A percentile compares a stretch with the other conserved stretches of the same genome.
Conservation (phyloP, 2,888 invertebrate genomes). For the Candidula unifasciata region DNA sequence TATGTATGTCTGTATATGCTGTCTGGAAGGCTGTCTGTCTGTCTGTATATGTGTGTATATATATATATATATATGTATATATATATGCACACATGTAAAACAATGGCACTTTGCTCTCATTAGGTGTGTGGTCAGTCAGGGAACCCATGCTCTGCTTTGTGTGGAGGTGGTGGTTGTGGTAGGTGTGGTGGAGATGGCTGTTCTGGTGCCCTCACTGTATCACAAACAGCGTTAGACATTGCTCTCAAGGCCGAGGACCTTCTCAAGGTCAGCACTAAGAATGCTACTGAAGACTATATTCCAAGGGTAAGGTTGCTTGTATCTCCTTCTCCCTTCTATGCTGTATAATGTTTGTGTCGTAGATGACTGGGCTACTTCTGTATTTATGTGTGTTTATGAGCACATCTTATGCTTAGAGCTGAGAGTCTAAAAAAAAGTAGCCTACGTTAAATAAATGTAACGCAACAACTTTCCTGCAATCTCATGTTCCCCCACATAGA, state of each 20-base stretch:
- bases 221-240: constrained; percentile 90
- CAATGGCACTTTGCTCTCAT: background rate
- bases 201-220: constrained; percentile 92
- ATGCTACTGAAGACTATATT: constrained; percentile 87
- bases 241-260: constrained; percentile 90
- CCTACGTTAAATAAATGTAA: too few relatives aligned
- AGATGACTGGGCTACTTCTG: too few relatives aligned
- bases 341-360: too few relatives aligned
- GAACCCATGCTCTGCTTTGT: constrained; percentile 91
- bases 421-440: too few relatives aligned
- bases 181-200: constrained; percentile 93
- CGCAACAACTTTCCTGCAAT: too few relatives aligned
- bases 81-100: background rate
- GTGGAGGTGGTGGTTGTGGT: constrained; percentile 97
- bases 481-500: too few relatives aligned
- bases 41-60: too few relatives aligned
- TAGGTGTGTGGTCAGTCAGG: constrained; percentile 88
- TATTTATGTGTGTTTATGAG: too few relatives aligned
- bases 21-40: too few relatives aligned
- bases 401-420: too few relatives aligned
- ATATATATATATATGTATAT: too few relatives aligned
- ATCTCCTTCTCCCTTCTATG: background rate
- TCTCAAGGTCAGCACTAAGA: constrained; percentile 88
- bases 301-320: constrained; percentile 80
- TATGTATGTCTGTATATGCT: too few relatives aligned